Conservation (phyloP, 2,888 invertebrate species). For the Noctua comes region DNA sequence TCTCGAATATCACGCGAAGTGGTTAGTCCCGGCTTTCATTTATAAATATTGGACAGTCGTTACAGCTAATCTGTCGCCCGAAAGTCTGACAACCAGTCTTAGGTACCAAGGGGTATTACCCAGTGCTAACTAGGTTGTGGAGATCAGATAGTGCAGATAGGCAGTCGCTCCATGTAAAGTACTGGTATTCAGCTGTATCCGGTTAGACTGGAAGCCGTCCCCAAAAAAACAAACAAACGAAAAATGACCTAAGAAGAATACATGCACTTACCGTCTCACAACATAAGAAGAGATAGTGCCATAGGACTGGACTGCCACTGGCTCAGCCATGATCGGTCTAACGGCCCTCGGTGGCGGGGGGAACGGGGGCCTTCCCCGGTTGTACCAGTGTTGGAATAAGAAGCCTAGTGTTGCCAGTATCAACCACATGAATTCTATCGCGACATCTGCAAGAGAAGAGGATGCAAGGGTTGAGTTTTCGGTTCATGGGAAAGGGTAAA, state of each 20-base stretch:
- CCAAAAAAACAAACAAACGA: background rate
- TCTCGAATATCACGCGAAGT: too few relatives aligned
- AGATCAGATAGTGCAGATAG: background rate
- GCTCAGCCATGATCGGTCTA: constrained; percentile 69
- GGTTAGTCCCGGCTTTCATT: too few relatives aligned
- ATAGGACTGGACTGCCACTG: constrained; percentile 51
- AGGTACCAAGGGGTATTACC: background rate
- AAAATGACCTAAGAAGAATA: background rate
- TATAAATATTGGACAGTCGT: background rate
- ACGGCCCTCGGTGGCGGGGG: constrained; percentile 90
- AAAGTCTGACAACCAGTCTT: background rate
- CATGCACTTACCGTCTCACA: constrained; percentile 50
- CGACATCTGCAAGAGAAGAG: constrained; percentile 88
- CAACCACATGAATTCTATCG: constrained; percentile 90
- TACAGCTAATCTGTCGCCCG: background rate
- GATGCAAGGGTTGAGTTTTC: background rate
- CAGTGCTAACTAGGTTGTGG: background rate
- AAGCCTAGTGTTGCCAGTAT: constrained; percentile 88
- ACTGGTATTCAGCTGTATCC: background rate
- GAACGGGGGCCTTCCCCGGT: constrained; percentile 91
- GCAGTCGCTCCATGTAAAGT: background rate
- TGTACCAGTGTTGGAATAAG: constrained; percentile 89
- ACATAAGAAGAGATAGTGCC: constrained; percentile 47
- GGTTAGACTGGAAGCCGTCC: background rate
- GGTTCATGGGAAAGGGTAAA: background rate